phyloP scores from a whole-genome alignment of 2,888 invertebrate genomes.

The Julus scanicus region DNA sequence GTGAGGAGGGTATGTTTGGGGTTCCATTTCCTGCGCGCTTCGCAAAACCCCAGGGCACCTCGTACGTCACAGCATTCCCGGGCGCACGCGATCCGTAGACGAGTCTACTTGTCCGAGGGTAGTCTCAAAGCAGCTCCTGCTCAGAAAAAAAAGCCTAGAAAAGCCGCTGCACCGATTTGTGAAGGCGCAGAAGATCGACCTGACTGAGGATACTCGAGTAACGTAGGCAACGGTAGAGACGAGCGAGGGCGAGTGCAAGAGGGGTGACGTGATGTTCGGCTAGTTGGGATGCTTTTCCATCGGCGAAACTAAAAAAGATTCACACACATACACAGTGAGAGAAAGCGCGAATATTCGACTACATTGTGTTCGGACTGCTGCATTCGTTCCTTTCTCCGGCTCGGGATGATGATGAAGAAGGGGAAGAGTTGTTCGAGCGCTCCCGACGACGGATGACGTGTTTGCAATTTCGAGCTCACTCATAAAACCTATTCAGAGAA shows the following conservation, averaged over 20 bases:
- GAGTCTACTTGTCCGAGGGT: constrained; percentile 8
- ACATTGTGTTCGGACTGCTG: not conserved
- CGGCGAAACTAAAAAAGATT: no score
- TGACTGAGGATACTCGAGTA: not conserved
- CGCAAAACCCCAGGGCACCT: no score
- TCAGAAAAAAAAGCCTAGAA: not conserved
- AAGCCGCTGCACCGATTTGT: not conserved
- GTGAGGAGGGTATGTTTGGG: no score
- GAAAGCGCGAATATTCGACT: not conserved
- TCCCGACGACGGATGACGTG: not conserved
- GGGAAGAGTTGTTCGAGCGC: not conserved
- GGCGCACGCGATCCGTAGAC: not conserved
- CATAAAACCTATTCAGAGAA: no score
- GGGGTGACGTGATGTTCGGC: not conserved
- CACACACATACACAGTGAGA: no score
- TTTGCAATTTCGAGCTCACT: not conserved
- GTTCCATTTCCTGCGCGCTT: no score
- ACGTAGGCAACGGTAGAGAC: constrained; percentile 27
- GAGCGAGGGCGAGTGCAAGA: not conserved
- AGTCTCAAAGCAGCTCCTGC: not conserved
- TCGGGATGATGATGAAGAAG: not conserved
- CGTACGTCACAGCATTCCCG: not conserved
- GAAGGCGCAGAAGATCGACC: constrained; percentile 21
- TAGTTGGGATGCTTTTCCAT: constrained; percentile 1
- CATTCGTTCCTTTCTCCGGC: not conserved